Evolutionary conservation across 2,888 invertebrate species (phyloP).

Genomic region (Trachelus tabidus): DNA sequence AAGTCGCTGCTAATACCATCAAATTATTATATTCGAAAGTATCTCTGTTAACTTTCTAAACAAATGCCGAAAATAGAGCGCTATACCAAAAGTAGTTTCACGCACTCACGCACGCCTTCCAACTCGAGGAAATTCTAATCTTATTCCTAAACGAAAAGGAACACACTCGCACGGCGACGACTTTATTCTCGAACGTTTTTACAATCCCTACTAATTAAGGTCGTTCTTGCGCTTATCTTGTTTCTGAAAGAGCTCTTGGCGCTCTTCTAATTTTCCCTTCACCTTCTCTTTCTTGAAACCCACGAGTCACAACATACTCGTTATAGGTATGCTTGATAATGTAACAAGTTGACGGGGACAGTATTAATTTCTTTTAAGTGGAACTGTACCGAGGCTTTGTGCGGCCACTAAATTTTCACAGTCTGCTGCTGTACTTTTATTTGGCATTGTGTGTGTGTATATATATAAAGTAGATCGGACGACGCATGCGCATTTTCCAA

Average conservation of each 20-base stretch:
- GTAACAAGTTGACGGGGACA: neutral
- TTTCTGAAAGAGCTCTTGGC: neutral
- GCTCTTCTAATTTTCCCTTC: neutral
- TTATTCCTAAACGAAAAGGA: neutral
- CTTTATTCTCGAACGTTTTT: neutral
- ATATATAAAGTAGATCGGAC: neutral
- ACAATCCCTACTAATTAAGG: neutral
- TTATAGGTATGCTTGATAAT: neutral
- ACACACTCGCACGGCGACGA: neutral
- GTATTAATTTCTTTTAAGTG: neutral
- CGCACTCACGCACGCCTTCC: neutral
- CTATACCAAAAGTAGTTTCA: neutral
- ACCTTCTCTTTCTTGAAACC: neutral
- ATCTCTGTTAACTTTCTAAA: neutral
- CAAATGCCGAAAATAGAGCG: slow-evolving; percentile 2
- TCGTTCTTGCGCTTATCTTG: neutral
- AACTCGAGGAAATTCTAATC: neutral
- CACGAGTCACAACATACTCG: neutral
- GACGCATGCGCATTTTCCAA: slow-evolving; percentile 37
- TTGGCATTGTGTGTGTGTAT: neutral
- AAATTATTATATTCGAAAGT: neutral
- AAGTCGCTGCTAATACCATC: neutral
- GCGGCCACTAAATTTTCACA: neutral
- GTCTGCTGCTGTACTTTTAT: slow-evolving; percentile 7
- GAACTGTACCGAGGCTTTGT: neutral